phyloP scores from a whole-genome alignment of 2,113 vertebrate species.

The Poeciliopsis turrubarensis region DNA sequence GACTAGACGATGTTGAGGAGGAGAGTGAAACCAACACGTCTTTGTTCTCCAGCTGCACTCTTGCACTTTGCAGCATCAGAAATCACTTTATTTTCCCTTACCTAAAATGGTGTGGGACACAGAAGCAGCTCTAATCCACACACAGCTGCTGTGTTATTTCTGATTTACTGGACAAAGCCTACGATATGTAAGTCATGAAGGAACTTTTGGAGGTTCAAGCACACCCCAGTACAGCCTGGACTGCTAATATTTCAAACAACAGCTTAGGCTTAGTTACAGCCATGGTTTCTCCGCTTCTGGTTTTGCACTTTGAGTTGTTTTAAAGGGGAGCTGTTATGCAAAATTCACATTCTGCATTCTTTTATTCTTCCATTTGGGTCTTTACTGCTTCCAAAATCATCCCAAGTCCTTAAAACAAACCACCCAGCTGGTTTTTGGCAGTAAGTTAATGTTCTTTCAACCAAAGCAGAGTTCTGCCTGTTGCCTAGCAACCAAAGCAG shows the following conservation, averaged over 20 bases:
- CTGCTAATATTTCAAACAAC: conserved; percentile 65
- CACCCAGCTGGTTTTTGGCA: no score
- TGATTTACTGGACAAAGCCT: conserved; percentile 74
- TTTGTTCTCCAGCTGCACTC: conserved; percentile 33
- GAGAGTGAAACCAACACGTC: conserved; percentile 43
- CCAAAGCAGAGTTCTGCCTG: no score
- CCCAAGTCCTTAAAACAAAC: no score
- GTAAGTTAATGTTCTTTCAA: conserved; percentile 8
- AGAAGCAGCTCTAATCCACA: conserved; percentile 59
- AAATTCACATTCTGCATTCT: no score
- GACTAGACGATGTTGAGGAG: conserved; percentile 5
- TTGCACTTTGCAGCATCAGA: conserved; percentile 44
- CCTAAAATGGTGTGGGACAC: conserved; percentile 65
- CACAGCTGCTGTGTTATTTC: conserved; percentile 68
- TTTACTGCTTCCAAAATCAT: no score
- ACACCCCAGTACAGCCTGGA: conserved; percentile 45
- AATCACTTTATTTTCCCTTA: conserved; percentile 55
- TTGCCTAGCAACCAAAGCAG: no score
- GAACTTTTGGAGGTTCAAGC: conserved; percentile 44
- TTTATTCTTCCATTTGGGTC: no score
- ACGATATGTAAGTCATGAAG: conserved; percentile 56
- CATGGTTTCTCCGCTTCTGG: conserved; percentile 16
- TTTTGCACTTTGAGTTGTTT: conserved; percentile 4
- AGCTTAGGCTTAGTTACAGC: conserved; percentile 38
- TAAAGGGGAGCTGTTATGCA: no score